Percentiles rank a stretch among this genome's conserved stretches.
phyloP scores from a whole-genome alignment of 2,113 vertebrate species.

The Sander lucioperca region DNA sequence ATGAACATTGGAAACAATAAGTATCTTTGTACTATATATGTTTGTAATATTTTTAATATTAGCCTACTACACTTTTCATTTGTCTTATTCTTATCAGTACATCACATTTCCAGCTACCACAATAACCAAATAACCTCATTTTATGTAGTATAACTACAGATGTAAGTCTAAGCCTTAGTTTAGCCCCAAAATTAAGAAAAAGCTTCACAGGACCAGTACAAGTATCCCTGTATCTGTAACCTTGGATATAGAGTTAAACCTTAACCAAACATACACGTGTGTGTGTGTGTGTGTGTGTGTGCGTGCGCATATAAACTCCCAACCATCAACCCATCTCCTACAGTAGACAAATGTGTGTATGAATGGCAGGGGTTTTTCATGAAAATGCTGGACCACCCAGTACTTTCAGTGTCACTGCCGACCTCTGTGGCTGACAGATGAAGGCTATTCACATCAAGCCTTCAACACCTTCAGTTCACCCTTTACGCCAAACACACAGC shows the following conservation, averaged over 20 bases:
- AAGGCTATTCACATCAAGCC: constrained; percentile 78
- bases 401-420: constrained; percentile 54
- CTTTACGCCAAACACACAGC: constrained; percentile 22
- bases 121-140: neutral
- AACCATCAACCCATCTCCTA: constrained; percentile 60
- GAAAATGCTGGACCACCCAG: constrained; percentile 78
- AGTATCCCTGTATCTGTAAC: constrained; percentile 12
- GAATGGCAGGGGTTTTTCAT: constrained; percentile 73
- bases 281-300: too few species aligned
- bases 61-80: neutral
- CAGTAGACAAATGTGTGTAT: constrained; percentile 69
- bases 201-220: neutral
- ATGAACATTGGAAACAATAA: neutral
- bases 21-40: neutral
- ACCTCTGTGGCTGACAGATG: constrained; percentile 75
- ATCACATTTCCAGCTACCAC: neutral
- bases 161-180: too few species aligned
- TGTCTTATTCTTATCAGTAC: neutral
- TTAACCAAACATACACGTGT: constrained; percentile 18
- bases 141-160: neutral
- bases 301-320: neutral
- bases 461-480: constrained; percentile 75
- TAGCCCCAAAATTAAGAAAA: too few species aligned
- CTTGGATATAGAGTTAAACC: constrained; percentile 2
- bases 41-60: neutral